Percentiles rank a stretch among this genome's conserved stretches.
Conservation (phyloP, 2,113 vertebrate species). For the Pipra filicauda region DNA sequence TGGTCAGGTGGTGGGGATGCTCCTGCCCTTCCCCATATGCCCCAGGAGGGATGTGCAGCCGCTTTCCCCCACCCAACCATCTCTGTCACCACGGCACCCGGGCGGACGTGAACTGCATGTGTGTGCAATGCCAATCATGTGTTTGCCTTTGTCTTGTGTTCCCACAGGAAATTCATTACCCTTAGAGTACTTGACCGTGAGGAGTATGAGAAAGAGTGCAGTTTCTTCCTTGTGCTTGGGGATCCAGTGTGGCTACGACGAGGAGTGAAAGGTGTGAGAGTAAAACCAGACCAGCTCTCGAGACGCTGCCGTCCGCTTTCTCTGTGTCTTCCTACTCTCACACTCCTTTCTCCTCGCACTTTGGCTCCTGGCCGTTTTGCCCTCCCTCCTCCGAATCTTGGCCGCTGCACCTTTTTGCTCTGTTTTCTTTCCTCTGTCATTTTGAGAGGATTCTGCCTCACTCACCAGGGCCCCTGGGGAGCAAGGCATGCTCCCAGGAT, state of each 20-base stretch:
- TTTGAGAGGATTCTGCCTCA: not conserved
- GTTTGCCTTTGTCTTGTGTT: slow-evolving; percentile 91
- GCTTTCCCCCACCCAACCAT: slow-evolving; percentile 70
- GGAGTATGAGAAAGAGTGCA: slow-evolving; percentile 94
- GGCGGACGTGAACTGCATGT: slow-evolving; percentile 71
- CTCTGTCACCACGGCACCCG: slow-evolving; percentile 70
- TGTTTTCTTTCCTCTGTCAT: slow-evolving; percentile 42
- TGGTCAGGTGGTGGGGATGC: not conserved
- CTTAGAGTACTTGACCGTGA: slow-evolving; percentile 92
- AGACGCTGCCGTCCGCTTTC: slow-evolving; percentile 77
- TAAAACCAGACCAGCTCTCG: slow-evolving; percentile 77
- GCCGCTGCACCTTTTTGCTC: slow-evolving; percentile 64
- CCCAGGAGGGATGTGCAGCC: slow-evolving; percentile 69
- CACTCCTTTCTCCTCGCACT: slow-evolving; percentile 79
- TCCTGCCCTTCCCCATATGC: slow-evolving; percentile 68
- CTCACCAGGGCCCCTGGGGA: not conserved
- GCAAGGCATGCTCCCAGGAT: not conserved
- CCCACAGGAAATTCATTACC: slow-evolving; percentile 91
- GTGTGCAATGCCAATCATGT: slow-evolving; percentile 82
- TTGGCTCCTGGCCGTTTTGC: slow-evolving; percentile 65
- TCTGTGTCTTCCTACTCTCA: slow-evolving; percentile 82
- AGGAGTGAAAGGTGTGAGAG: slow-evolving; percentile 96
- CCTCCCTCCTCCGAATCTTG: slow-evolving; percentile 70
- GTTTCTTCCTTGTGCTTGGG: slow-evolving; percentile 93
- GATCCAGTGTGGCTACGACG: slow-evolving; percentile 90